A percentile compares a stretch with the other conserved stretches of the same genome.
Evolutionary conservation across 2,113 vertebrate genomes (phyloP).

Genomic region (Ornithorhynchus anatinus): DNA sequence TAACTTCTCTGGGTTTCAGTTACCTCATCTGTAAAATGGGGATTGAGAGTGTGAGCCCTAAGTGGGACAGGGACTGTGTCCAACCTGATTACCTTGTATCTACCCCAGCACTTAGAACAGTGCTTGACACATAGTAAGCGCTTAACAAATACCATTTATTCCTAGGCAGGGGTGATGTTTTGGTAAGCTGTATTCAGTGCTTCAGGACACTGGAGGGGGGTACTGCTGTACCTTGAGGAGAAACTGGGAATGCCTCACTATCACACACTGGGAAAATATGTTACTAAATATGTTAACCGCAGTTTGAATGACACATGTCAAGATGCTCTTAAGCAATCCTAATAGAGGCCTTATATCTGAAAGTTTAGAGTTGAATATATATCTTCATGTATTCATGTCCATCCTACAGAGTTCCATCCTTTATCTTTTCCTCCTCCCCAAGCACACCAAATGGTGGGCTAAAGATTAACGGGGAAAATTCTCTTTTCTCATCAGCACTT

Average conservation of each 20-base stretch:
- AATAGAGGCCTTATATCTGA: neutral
- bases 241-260: neutral
- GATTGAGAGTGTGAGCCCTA: no score
- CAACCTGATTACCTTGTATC: no score
- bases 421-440: neutral
- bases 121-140: no score
- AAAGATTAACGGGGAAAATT: neutral
- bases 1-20: no score
- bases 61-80: no score
- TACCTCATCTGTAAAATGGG: no score
- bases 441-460: slow-evolving; percentile 5
- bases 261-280: neutral
- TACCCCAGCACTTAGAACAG: no score
- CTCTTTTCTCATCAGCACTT: neutral
- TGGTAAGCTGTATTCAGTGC: no score
- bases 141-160: no score
- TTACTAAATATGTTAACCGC: neutral
- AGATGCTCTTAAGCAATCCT: neutral
- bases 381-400: neutral
- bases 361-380: neutral
- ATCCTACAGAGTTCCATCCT: neutral
- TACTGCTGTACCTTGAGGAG: no score
- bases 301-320: slow-evolving; percentile 15
- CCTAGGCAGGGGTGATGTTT: no score
- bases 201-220: no score